Percentiles rank a stretch among this genome's conserved stretches.
Evolutionary conservation across 2,888 invertebrate species (phyloP).

Genomic region (Chrysolina haemoptera): DNA sequence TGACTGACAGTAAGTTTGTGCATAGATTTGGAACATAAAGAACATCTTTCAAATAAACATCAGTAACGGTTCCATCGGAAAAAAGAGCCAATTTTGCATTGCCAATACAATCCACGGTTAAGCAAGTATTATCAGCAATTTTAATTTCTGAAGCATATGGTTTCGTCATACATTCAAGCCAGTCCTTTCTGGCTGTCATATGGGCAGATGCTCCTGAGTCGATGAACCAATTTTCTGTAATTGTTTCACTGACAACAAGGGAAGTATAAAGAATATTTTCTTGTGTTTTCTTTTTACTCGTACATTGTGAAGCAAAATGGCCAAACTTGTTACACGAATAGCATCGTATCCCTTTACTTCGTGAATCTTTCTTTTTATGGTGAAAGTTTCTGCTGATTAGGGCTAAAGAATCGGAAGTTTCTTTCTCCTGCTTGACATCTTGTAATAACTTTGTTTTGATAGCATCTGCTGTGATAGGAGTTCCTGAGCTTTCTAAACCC

Average conservation of each 20-base stretch:
- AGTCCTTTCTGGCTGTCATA: not conserved
- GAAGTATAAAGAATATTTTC: constrained; percentile 4
- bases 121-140: not conserved
- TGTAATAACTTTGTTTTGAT: constrained; percentile 14
- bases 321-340: constrained; percentile 1
- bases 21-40: not conserved
- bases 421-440: not conserved
- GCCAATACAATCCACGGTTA: not conserved
- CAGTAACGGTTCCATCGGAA: not conserved
- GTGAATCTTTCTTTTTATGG: not conserved
- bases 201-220: not conserved
- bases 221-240: not conserved
- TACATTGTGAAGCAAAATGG: not conserved
- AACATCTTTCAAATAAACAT: not conserved
- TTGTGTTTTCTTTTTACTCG: not conserved
- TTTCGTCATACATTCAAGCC: not conserved
- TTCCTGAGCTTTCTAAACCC: constrained; percentile 16
- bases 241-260: not conserved
- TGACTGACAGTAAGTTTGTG: not conserved
- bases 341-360: not conserved
- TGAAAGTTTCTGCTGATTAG: not conserved
- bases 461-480: constrained; percentile 4
- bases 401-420: not conserved
- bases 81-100: not conserved
- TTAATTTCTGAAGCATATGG: not conserved